Base-by-base conservation (phyloP, 2,113 vertebrate genomes). In the Centropus bengalensis region DNA sequence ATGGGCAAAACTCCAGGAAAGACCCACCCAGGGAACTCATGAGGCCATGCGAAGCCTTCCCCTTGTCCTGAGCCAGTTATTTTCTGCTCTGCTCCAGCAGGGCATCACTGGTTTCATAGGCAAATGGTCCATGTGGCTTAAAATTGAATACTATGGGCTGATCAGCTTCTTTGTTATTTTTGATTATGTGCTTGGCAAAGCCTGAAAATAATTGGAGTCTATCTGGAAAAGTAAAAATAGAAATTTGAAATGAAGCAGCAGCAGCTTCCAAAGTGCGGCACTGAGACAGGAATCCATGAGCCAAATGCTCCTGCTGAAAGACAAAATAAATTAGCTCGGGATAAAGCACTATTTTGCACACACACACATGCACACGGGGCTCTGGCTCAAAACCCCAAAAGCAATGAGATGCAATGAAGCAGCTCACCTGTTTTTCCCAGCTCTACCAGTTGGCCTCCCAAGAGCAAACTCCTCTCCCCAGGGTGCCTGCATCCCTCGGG, bases 121-220 rank as follows among this genome's bases (percentile, higher is more conserved):
- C 51, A 89, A 94, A 40, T 20, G 42, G 63, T 52, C 76, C 68
- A 13, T 51, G 82, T 85, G 54, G 27, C 18, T 89, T 84, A 88
- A 97, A 66, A 82, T 76, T 49, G 54, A 81, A 86, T 60, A 83
- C 40, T 59, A 86, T 14, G 52, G 82, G 79, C 79, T 26, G 78
- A 92, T 91, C 89, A 94, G 81, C 82, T 88, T 40, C 89, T 93
- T 86, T 86, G 84, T 93, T 96, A 88, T 94, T 95, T 96, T 91
- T 88, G 82, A 96, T 95, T 94, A 93, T 73, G 67, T 93, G 93
- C 90, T 96, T 91, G 88, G 91, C 94, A 96, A 97, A 96, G 95
- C 94, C 69, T 94, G 94, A 94, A 96, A 94, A 88, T 96, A 93
- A 90, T 49, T 91, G 93, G 76, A 96, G 73, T 78, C 85, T 93